Conservation (phyloP, 2,888 invertebrate genomes). For the Thalpophila matura region DNA sequence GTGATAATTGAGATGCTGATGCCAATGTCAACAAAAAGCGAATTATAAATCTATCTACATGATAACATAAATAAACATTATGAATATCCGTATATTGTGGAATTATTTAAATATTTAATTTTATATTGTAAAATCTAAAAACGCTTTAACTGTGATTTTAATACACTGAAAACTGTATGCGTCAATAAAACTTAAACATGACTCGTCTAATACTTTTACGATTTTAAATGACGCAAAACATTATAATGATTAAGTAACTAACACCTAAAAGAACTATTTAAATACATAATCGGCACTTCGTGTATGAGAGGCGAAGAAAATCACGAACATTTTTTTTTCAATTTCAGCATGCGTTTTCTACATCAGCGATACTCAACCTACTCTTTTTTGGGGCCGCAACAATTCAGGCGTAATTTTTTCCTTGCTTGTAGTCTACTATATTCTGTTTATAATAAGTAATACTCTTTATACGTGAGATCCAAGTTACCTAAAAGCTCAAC, state of each 20-base stretch:
- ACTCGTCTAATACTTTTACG: conserved; percentile 10
- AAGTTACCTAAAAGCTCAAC: conserved; percentile 3
- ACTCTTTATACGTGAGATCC: conserved; percentile 46
- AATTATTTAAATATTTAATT: conserved; percentile 8
- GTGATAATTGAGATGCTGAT: conserved; percentile 39
- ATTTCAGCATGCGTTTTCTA: conserved; percentile 24
- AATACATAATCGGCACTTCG: conserved; percentile 44
- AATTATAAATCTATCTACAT: conserved; percentile 27
- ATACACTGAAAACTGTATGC: conserved; percentile 4
- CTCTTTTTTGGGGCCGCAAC: conserved; percentile 8
- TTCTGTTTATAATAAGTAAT: conserved; percentile 37
- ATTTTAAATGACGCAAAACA: background rate
- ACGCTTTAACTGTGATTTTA: background rate
- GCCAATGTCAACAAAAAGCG: conserved; percentile 20
- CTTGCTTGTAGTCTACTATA: background rate
- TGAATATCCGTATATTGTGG: conserved; percentile 20
- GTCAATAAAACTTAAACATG: background rate
- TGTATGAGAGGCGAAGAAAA: conserved; percentile 26
- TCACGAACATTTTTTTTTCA: conserved; percentile 22
- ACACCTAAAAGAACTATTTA: conserved; percentile 19
- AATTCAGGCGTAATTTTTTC: background rate
- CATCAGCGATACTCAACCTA: conserved; percentile 50
- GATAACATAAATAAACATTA: conserved; percentile 22
- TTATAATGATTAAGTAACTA: conserved; percentile 34
- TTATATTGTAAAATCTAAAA: background rate